These are phyloP conservation scores for Erynnis tages DNA, from an alignment of 2,888 invertebrate genomes.

Conservation along the genomic window DNA sequence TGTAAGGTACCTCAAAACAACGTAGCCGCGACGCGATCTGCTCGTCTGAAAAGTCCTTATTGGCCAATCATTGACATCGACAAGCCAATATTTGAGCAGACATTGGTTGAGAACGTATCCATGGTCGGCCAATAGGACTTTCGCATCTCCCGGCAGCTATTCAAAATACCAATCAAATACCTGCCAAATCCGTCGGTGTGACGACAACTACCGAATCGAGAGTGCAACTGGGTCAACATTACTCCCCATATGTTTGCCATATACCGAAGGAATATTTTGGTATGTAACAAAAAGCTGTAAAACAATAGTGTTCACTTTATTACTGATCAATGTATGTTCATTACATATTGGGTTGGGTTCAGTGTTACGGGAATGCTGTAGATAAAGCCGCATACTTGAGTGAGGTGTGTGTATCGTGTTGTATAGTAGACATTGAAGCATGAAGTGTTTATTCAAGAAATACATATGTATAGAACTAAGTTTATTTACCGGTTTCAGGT, in stretches of 20 bases:
- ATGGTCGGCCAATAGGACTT: slow-evolving; percentile 48
- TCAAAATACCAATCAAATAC: slow-evolving; percentile 80
- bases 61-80: slow-evolving; percentile 45
- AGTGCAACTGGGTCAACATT: slow-evolving; percentile 63
- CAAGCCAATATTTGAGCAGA: slow-evolving; percentile 25
- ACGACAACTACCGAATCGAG: slow-evolving; percentile 76
- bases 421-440: slow-evolving; percentile 9
- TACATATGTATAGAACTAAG: slow-evolving; percentile 30
- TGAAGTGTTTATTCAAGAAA: slow-evolving; percentile 18
- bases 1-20: slow-evolving; percentile 66
- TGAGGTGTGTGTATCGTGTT: not conserved
- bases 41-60: slow-evolving; percentile 44
- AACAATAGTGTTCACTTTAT: slow-evolving; percentile 78
- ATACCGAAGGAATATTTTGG: slow-evolving; percentile 76
- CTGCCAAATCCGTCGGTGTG: slow-evolving; percentile 79
- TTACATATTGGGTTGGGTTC: slow-evolving; percentile 32
- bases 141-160: slow-evolving; percentile 55
- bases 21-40: slow-evolving; percentile 61
- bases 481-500: slow-evolving; percentile 72
- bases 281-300: slow-evolving; percentile 77
- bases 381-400: slow-evolving; percentile 6
- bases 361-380: slow-evolving; percentile 36
- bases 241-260: slow-evolving; percentile 74
- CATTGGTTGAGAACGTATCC: slow-evolving; percentile 28
- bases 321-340: slow-evolving; percentile 58